Conservation (phyloP, 1,140 invertebrate genomes). For the Nymphalis io region DNA sequence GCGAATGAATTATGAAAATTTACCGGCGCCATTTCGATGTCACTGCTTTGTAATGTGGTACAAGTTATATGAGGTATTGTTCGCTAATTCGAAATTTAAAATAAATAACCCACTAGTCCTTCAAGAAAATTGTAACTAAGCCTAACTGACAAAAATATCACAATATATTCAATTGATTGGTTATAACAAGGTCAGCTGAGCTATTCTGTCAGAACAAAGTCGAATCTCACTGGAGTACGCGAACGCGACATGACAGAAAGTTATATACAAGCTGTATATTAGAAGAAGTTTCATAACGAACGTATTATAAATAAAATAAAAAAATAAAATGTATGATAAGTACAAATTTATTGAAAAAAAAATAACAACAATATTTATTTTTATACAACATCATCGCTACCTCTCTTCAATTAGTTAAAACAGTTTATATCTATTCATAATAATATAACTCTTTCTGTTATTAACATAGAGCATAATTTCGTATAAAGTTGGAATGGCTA, state of each 20-base stretch:
- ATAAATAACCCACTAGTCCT: not conserved
- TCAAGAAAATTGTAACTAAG: not conserved
- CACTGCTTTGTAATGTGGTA: slow-evolving; percentile 30
- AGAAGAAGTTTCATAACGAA: too few relatives aligned
- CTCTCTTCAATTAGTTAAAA: not conserved
- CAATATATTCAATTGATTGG: too few relatives aligned
- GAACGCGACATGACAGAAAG: too few relatives aligned
- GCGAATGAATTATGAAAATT: slow-evolving; percentile 71
- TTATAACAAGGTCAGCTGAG: too few relatives aligned
- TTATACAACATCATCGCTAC: slow-evolving; percentile 4
- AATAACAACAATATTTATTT: too few relatives aligned
- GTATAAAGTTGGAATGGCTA: not conserved
- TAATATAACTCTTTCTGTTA: not conserved
- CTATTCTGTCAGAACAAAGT: too few relatives aligned
- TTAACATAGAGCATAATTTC: slow-evolving; percentile 2
- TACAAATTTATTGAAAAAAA: too few relatives aligned
- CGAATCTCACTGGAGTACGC: too few relatives aligned
- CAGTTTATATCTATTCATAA: not conserved
- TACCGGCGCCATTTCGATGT: slow-evolving; percentile 53
- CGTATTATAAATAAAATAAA: too few relatives aligned
- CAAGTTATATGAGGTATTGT: not conserved
- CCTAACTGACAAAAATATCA: too few relatives aligned
- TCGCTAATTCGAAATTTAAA: not conserved
- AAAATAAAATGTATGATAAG: too few relatives aligned
- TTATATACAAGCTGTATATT: too few relatives aligned